Conservation (phyloP, 2,113 vertebrate genomes). For the Corydoras sp. region DNA sequence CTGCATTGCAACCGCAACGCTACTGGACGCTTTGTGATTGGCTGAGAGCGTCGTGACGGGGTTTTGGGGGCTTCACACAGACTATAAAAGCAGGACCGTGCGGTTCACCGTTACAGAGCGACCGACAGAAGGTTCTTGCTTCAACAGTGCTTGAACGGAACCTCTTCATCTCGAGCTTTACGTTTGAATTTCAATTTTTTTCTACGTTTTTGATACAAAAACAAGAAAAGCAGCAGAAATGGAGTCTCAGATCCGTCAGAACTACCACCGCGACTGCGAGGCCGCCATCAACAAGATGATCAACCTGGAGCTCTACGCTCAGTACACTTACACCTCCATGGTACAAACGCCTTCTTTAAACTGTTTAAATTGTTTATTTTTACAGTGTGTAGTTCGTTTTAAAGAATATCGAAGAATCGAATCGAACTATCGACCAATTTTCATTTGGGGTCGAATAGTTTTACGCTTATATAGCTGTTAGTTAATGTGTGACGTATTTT, state of each 20-base stretch:
- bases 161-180: conserved; percentile 33
- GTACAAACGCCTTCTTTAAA: conserved; percentile 46
- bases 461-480: too few species aligned
- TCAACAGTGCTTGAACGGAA: conserved; percentile 87
- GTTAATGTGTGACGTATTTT: too few species aligned
- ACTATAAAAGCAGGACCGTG: conserved; percentile 29
- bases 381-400: too few species aligned
- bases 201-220: conserved; percentile 44
- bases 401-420: too few species aligned
- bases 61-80: too few species aligned
- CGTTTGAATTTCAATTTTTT: not conserved
- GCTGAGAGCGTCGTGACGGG: not conserved
- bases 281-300: conserved; percentile 73
- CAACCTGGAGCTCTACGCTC: conserved; percentile 76
- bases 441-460: too few species aligned
- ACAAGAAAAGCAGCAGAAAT: conserved; percentile 46
- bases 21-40: conserved; percentile 6
- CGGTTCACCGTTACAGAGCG: rapidly evolving
- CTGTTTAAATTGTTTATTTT: too few species aligned
- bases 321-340: conserved; percentile 78
- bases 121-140: conserved; percentile 58
- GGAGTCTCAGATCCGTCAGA: conserved; percentile 74
- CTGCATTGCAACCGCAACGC: not conserved
- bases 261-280: conserved; percentile 75
- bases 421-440: too few species aligned